Conservation (phyloP, 2,797 vertebrate species). For the Danio choprae region DNA sequence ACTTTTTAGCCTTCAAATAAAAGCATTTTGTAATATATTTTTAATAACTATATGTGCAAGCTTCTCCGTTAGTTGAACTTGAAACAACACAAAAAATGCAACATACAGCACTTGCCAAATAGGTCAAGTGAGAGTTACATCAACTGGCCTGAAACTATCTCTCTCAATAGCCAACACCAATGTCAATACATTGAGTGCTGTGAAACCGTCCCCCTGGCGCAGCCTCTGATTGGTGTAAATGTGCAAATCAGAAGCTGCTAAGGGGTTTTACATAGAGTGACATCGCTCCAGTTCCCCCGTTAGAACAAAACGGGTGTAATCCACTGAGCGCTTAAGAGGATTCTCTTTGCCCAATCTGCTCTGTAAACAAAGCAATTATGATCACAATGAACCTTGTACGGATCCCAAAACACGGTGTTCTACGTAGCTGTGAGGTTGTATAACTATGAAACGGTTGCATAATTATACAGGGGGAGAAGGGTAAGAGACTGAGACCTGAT, state of each 20-base stretch:
- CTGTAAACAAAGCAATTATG: conserved; percentile 56
- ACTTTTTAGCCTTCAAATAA: too few species aligned
- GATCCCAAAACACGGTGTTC: conserved; percentile 56
- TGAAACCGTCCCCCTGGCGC: not conserved
- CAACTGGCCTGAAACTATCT: not conserved
- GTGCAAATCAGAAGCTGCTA: conserved; percentile 40
- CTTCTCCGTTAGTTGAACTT: too few species aligned
- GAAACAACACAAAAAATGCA: not conserved
- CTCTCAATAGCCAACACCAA: not conserved
- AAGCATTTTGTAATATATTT: too few species aligned
- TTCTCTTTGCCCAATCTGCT: conserved; percentile 55
- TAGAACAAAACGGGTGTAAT: conserved; percentile 63
- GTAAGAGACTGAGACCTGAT: conserved; percentile 27
- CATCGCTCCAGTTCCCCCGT: conserved; percentile 43
- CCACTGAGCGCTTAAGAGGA: conserved; percentile 65
- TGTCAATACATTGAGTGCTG: too few species aligned
- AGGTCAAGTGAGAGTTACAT: not conserved
- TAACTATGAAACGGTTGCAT: conserved; percentile 46
- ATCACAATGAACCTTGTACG: conserved; percentile 54
- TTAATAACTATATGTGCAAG: too few species aligned
- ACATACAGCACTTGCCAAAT: not conserved
- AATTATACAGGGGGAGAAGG: conserved; percentile 25
- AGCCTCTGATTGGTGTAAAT: conserved; percentile 4
- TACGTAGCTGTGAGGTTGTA: conserved; percentile 43
- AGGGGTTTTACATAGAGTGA: conserved; percentile 37